These are phyloP conservation scores for Napeogenes sylphis DNA, from an alignment of 2,888 invertebrate species.

Conservation along the genomic window DNA sequence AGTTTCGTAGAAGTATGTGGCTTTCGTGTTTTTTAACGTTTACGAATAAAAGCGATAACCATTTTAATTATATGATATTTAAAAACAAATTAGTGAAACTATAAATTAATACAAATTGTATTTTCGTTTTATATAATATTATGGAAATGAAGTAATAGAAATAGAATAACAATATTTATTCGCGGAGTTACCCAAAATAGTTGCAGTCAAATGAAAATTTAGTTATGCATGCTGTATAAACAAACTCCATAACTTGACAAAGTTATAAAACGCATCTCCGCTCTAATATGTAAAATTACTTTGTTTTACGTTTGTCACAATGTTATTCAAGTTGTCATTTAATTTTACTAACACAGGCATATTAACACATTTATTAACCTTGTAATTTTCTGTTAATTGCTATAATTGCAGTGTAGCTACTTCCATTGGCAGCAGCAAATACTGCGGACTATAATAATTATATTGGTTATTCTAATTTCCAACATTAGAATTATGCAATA, in stretches of 20 bases:
- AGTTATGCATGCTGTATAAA: neutral
- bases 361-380: constrained; percentile 35
- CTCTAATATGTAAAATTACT: constrained; percentile 17
- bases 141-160: too few species aligned
- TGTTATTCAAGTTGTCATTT: constrained; percentile 35
- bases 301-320: constrained; percentile 26
- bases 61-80: too few species aligned
- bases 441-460: constrained; percentile 51
- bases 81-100: too few species aligned
- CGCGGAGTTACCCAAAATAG: too few species aligned
- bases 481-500: constrained; percentile 28
- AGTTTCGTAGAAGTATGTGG: neutral
- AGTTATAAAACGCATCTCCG: neutral
- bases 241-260: neutral
- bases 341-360: constrained; percentile 37
- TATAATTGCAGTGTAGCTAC: constrained; percentile 45
- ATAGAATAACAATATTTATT: too few species aligned
- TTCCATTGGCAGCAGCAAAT: constrained; percentile 48
- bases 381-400: constrained; percentile 51
- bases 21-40: too few species aligned
- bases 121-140: too few species aligned
- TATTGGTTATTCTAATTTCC: constrained; percentile 56
- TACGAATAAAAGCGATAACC: too few species aligned
- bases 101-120: too few species aligned
- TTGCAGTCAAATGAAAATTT: too few species aligned